A percentile compares a stretch with the other conserved stretches of the same genome.
phyloP scores from a whole-genome alignment of 2,888 invertebrate genomes.

The Lochmaea capreae region DNA sequence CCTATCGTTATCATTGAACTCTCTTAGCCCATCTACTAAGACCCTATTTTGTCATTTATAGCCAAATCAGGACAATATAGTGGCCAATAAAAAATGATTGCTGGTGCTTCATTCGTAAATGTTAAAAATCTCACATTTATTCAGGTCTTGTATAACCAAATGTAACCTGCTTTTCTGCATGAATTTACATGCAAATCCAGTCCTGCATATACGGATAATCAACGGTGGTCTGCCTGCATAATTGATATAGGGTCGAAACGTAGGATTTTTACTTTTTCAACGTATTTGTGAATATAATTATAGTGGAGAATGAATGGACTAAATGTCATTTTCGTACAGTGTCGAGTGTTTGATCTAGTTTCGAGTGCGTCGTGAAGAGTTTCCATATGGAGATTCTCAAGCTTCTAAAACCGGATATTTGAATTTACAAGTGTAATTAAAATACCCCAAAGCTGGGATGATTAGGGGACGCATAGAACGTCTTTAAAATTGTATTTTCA shows the following conservation, averaged over 20 bases:
- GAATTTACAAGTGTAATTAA: constrained; percentile 5
- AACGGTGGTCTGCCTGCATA: background rate
- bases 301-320: background rate
- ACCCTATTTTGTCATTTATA: too few relatives aligned
- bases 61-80: too few relatives aligned
- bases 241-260: background rate
- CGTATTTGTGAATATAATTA: constrained; percentile 9
- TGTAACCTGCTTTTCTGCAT: background rate
- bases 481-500: too few relatives aligned
- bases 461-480: background rate
- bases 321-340: background rate
- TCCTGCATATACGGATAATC: background rate
- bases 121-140: background rate
- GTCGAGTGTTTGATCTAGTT: background rate
- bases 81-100: background rate
- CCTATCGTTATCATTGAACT: too few relatives aligned
- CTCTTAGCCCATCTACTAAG: too few relatives aligned
- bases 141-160: background rate
- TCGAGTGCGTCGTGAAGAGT: background rate
- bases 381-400: constrained; percentile 7
- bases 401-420: background rate
- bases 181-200: background rate
- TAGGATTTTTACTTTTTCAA: constrained; percentile 8
- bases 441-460: background rate
- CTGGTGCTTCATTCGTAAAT: background rate